Percentiles rank a stretch among this genome's conserved stretches.
These are phyloP conservation scores for Ailuropoda melanoleuca DNA, from an alignment of 2,113 vertebrate species.

Conservation along the genomic window DNA sequence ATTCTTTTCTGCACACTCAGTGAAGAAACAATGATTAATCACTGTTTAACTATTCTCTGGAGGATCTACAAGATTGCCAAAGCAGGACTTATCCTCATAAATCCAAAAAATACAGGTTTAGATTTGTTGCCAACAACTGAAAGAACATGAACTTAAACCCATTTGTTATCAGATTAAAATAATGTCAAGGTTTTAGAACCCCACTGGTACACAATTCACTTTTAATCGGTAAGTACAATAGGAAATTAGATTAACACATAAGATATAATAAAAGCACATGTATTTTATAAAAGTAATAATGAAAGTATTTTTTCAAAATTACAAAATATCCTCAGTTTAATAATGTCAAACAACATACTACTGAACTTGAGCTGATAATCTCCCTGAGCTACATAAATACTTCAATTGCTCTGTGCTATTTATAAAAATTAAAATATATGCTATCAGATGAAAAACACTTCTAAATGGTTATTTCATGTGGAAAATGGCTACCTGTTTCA, in stretches of 20 bases:
- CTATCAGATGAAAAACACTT: conserved; percentile 23
- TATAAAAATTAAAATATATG: conserved; percentile 49
- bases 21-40: conserved; percentile 99
- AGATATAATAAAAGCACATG: conserved; percentile 58
- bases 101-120: conserved; percentile 96
- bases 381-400: background rate
- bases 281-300: conserved; percentile 54
- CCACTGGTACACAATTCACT: conserved; percentile 81
- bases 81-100: conserved; percentile 98
- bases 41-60: conserved; percentile 99
- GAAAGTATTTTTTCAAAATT: conserved; percentile 32
- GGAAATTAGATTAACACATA: conserved; percentile 75
- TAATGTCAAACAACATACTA: conserved; percentile 24
- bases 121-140: conserved; percentile 95
- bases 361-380: background rate
- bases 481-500: conserved; percentile 46
- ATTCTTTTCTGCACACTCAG: conserved; percentile 97
- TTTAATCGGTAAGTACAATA: conserved; percentile 79
- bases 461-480: conserved; percentile 10
- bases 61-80: conserved; percentile 98
- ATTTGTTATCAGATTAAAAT: conserved; percentile 99
- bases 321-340: conserved; percentile 13
- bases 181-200: conserved; percentile 93
- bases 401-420: conserved; percentile 20
- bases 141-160: conserved; percentile 95